Conservation (phyloP, 2,113 vertebrate species). For the rabbit (Oryctolagus cuniculus) region mOryCun1.1 NC_091441.1:109023001-109023500, state of each 20-base stretch:
- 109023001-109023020: no score
- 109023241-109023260: slow-evolving; percentile 64
- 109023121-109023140: neutral
- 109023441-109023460: neutral
- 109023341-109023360: neutral
- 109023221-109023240: slow-evolving; percentile 62
- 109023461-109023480: neutral
- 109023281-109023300: slow-evolving; percentile 59
- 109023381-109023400: neutral
- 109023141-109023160: neutral
- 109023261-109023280: slow-evolving; percentile 57
- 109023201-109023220: slow-evolving; percentile 67
- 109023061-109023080: no score
- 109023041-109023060: no score
- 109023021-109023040: no score
- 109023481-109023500: neutral
- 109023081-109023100: neutral
- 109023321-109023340: neutral
- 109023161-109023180: neutral
- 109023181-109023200: slow-evolving; percentile 57
- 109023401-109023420: slow-evolving; percentile 51
- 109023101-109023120: neutral
- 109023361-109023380: neutral
- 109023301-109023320: slow-evolving; percentile 46
- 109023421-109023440: slow-evolving; percentile 64